A percentile compares a stretch with the other conserved stretches of the same genome.
These are phyloP conservation scores for Dipodomys stephensi DNA, from an alignment of 2,113 vertebrate genomes.

Conservation along the genomic window DNA sequence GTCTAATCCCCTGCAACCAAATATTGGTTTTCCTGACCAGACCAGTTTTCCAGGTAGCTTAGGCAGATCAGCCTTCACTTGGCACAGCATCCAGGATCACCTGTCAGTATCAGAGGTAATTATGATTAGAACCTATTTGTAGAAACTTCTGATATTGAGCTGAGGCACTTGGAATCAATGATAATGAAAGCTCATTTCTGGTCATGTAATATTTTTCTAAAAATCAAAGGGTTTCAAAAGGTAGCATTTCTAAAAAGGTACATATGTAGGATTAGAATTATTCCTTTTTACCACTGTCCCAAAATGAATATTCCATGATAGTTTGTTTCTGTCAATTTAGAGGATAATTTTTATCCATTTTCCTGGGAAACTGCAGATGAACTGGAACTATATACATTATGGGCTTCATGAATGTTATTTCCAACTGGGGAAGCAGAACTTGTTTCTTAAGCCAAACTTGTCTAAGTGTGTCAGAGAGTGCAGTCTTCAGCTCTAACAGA, in stretches of 20 bases:
- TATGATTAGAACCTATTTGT: not conserved
- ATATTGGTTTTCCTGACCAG: not conserved
- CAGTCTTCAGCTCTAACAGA: not conserved
- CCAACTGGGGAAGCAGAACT: not conserved
- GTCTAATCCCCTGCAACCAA: not conserved
- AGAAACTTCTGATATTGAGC: slow-evolving; percentile 6
- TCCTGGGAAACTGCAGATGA: slow-evolving; percentile 11
- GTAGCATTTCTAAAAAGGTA: slow-evolving; percentile 6
- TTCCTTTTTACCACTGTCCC: slow-evolving; percentile 2
- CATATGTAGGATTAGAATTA: not conserved
- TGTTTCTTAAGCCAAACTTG: slow-evolving; percentile 29
- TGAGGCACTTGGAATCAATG: not conserved
- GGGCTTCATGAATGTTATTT: slow-evolving; percentile 7
- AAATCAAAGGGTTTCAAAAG: not conserved
- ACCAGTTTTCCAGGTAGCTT: no score
- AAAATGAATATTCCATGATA: slow-evolving; percentile 2
- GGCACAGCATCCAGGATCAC: not conserved
- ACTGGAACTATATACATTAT: slow-evolving; percentile 4
- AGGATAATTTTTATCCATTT: slow-evolving; percentile 11
- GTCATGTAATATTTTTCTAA: not conserved
- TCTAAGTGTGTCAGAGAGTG: not conserved
- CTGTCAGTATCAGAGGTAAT: not conserved
- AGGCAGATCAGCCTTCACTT: no score
- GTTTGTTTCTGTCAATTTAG: not conserved
- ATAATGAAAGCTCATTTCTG: slow-evolving; percentile 15